phyloP scores from a whole-genome alignment of 2,797 vertebrate species.

The Clamator glandarius region DNA sequence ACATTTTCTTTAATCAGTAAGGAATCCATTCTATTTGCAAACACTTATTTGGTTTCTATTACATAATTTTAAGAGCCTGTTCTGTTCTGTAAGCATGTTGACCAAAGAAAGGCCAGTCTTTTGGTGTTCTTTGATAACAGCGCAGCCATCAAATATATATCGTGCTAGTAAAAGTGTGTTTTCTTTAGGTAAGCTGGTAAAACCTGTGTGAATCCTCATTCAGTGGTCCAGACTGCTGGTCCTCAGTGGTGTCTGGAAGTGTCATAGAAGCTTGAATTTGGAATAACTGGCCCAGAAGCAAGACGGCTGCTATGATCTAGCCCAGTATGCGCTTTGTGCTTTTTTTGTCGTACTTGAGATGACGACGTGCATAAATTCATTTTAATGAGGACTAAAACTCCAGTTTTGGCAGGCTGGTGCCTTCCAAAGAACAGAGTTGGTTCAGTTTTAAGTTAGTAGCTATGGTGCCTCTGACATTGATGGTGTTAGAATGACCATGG shows the following conservation, averaged over 20 bases:
- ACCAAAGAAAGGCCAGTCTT: conserved; percentile 38
- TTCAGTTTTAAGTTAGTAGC: background rate
- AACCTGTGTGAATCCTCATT: background rate
- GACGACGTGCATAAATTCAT: background rate
- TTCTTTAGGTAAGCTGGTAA: background rate
- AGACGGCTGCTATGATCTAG: background rate
- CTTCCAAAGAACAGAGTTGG: accelerated
- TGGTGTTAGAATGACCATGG: background rate
- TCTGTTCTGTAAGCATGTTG: background rate
- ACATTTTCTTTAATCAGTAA: conserved; percentile 37
- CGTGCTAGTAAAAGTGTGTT: background rate
- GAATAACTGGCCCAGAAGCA: background rate
- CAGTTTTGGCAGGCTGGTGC: background rate
- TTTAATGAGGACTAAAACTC: background rate
- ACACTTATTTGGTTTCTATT: conserved; percentile 27
- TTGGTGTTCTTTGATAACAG: background rate
- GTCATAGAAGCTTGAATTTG: background rate
- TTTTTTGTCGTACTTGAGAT: background rate
- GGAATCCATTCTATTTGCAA: conserved; percentile 34
- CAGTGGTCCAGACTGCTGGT: background rate
- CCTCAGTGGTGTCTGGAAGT: background rate
- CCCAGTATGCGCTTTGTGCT: accelerated
- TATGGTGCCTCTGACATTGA: background rate
- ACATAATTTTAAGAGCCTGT: conserved; percentile 26
- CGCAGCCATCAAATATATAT: background rate